Evolutionary conservation across 2,888 invertebrate genomes (phyloP).

Genomic region (Heteropelma amictum): DNA sequence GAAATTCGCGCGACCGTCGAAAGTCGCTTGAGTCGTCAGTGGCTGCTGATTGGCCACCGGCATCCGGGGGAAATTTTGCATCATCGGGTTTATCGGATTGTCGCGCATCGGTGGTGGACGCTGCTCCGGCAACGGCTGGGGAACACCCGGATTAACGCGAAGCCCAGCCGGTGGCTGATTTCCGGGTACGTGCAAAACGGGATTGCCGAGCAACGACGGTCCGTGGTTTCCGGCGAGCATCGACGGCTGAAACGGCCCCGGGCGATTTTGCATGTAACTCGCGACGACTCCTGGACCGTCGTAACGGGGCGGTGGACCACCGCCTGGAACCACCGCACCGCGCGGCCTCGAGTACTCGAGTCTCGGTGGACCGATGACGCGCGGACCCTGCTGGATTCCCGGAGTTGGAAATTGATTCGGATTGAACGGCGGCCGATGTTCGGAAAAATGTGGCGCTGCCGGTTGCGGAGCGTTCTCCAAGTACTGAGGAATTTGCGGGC

Average conservation of each 20-base stretch:
- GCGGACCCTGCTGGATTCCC: slow-evolving; percentile 63
- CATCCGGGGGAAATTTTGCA: slow-evolving; percentile 65
- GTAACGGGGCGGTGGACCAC: slow-evolving; percentile 58
- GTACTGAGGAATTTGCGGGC: slow-evolving; percentile 52
- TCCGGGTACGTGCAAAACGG: slow-evolving; percentile 54
- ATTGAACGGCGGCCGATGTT: slow-evolving; percentile 64
- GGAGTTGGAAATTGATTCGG: slow-evolving; percentile 68
- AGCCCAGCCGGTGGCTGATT: slow-evolving; percentile 49
- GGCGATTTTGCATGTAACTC: slow-evolving; percentile 60
- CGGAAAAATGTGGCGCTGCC: slow-evolving; percentile 65
- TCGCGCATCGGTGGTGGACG: slow-evolving; percentile 58
- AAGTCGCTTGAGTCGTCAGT: slow-evolving; percentile 62
- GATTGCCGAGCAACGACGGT: slow-evolving; percentile 62
- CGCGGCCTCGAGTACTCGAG: slow-evolving; percentile 70
- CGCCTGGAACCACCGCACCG: slow-evolving; percentile 58
- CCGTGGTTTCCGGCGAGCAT: slow-evolving; percentile 63
- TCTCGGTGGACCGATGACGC: slow-evolving; percentile 60
- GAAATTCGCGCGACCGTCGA: slow-evolving; percentile 68
- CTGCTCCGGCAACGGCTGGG: slow-evolving; percentile 54
- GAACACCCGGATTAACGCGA: slow-evolving; percentile 42
- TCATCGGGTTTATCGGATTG: slow-evolving; percentile 60
- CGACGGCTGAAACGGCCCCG: slow-evolving; percentile 61
- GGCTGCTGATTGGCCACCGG: slow-evolving; percentile 63
- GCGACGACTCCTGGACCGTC: slow-evolving; percentile 64
- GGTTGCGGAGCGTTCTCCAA: slow-evolving; percentile 59